Evolutionary conservation across 2,113 vertebrate species (phyloP).

Genomic region (Paraplagusia blochii): DNA sequence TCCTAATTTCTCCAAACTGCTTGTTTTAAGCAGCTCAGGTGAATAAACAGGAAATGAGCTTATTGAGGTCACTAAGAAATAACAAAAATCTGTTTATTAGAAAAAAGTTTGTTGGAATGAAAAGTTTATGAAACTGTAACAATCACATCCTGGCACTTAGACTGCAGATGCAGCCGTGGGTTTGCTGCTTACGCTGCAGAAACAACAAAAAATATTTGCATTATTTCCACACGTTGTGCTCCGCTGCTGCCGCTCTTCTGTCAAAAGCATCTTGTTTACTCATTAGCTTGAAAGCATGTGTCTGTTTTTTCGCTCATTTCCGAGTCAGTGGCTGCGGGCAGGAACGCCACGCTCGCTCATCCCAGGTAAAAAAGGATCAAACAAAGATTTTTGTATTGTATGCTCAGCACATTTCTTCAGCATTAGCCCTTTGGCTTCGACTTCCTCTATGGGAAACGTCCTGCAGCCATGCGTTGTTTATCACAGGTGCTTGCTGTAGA

Average conservation of each 20-base stretch:
- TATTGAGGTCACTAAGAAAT: constrained; percentile 69
- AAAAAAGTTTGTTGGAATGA: constrained; percentile 73
- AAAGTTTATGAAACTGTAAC: constrained; percentile 70
- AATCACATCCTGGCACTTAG: constrained; percentile 67
- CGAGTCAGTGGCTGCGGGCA: constrained; percentile 6
- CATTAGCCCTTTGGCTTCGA: constrained; percentile 17
- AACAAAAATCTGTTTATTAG: constrained; percentile 75
- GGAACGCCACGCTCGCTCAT: constrained; percentile 1
- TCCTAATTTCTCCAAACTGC: constrained; percentile 30
- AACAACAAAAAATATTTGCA: constrained; percentile 46
- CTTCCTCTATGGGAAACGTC: constrained; percentile 50
- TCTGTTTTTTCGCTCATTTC: constrained; percentile 29
- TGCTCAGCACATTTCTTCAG: constrained; percentile 47
- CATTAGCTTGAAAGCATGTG: constrained; percentile 9
- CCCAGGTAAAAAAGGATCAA: constrained; percentile 13
- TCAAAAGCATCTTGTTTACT: not conserved
- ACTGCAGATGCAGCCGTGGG: constrained; percentile 58
- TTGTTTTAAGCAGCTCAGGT: constrained; percentile 38
- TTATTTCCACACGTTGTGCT: constrained; percentile 13
- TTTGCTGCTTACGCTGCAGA: constrained; percentile 68
- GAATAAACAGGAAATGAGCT: constrained; percentile 50
- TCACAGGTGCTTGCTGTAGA: constrained; percentile 62
- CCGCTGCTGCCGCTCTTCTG: not conserved
- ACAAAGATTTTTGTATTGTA: constrained; percentile 17
- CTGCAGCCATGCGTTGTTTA: constrained; percentile 46